Conservation (phyloP, 2,113 vertebrate species). For the Oncorhynchus keta region DNA sequence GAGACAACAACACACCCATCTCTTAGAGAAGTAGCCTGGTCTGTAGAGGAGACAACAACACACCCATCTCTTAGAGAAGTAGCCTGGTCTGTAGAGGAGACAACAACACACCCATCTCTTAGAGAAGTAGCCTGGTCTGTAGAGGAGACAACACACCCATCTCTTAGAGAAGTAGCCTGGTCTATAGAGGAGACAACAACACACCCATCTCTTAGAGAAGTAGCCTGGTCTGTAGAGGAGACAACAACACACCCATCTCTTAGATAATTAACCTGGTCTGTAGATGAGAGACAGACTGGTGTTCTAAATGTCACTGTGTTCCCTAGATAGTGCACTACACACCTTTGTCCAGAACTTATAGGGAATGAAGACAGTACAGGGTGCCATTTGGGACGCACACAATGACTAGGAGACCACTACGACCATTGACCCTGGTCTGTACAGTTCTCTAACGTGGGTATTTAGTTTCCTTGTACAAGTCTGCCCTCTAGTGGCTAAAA, state of each 20-base stretch:
- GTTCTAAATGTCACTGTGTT: too few relatives aligned
- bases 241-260: too few relatives aligned
- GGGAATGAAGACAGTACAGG: too few relatives aligned
- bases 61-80: background rate
- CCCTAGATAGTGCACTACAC: too few relatives aligned
- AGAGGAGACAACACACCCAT: background rate
- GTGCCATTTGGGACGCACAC: too few relatives aligned
- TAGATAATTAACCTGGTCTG: too few relatives aligned
- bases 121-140: background rate
- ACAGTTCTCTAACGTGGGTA: background rate
- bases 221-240: background rate
- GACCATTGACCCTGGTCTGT: background rate
- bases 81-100: background rate
- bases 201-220: background rate
- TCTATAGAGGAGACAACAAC: background rate
- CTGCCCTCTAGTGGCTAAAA: conserved; percentile 11
- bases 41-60: conserved; percentile 6
- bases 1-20: background rate
- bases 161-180: background rate
- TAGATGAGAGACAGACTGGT: too few relatives aligned
- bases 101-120: background rate
- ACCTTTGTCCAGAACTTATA: too few relatives aligned
- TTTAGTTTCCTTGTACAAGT: background rate
- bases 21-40: background rate
- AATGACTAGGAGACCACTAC: too few relatives aligned